Conservation (phyloP, 2,113 vertebrate species). For the Lepisosteus osseus region DNA sequence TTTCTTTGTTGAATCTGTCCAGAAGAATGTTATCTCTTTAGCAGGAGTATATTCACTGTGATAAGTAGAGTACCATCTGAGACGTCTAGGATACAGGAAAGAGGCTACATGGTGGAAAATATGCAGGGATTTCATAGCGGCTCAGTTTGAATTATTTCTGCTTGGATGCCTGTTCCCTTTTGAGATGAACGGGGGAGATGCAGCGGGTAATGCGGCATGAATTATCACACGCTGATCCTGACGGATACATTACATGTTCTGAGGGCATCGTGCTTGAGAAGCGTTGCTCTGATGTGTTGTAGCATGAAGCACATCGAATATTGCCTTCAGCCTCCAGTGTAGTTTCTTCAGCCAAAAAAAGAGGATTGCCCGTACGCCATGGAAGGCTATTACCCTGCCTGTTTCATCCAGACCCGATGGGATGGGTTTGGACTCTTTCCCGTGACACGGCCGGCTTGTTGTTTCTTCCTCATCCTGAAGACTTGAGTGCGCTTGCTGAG, state of each 20-base stretch:
- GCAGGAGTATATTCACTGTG: neutral
- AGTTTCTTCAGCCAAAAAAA: neutral
- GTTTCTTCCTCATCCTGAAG: too few relatives aligned
- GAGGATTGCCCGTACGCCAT: too few relatives aligned
- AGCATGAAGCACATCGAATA: neutral
- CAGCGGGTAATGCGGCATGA: neutral
- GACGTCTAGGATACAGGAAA: constrained; percentile 18
- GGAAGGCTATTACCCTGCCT: too few relatives aligned
- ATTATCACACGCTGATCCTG: constrained; percentile 9
- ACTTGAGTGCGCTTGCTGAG: too few relatives aligned
- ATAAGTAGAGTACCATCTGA: neutral
- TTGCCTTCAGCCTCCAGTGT: too few relatives aligned
- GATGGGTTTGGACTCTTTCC: too few relatives aligned
- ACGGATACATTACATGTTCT: constrained; percentile 44
- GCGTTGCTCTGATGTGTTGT: neutral
- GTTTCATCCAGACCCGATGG: too few relatives aligned
- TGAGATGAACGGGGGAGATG: neutral
- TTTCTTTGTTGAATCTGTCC: constrained; percentile 6
- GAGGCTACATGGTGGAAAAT: constrained; percentile 16
- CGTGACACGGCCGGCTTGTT: too few relatives aligned
- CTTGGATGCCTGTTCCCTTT: constrained; percentile 22
- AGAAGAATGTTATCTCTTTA: constrained; percentile 18
- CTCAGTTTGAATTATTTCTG: constrained; percentile 37
- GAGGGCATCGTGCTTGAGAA: constrained; percentile 22
- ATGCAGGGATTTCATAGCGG: constrained; percentile 7